phyloP scores from a whole-genome alignment of 2,797 vertebrate species.

The Rachycentron canadum region DNA sequence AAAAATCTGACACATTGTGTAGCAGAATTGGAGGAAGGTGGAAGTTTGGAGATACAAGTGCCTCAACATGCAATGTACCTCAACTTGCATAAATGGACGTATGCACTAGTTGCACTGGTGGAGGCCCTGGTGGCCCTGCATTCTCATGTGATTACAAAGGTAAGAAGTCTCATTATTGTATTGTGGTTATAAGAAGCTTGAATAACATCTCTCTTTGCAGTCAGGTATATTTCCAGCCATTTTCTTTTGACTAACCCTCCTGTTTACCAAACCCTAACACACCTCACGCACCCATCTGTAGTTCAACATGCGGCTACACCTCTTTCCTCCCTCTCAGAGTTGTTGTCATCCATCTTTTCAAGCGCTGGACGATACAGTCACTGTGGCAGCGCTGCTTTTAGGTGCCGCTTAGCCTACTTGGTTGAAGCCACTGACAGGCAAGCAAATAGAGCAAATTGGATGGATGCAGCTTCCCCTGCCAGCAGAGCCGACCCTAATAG shows the following conservation, averaged over 20 bases:
- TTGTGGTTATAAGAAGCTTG: neutral
- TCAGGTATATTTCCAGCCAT: conserved; percentile 18
- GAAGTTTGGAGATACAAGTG: neutral
- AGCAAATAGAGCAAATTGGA: conserved; percentile 72
- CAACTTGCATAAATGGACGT: neutral
- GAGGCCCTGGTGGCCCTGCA: neutral
- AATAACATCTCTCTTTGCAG: conserved; percentile 11
- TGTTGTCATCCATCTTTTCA: conserved; percentile 64
- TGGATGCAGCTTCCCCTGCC: conserved; percentile 64
- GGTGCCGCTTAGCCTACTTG: conserved; percentile 68
- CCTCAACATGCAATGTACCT: neutral
- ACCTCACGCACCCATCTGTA: conserved; percentile 14
- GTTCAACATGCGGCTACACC: conserved; percentile 26
- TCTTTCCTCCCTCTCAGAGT: conserved; percentile 37
- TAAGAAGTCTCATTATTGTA: neutral
- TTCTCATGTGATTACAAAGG: neutral
- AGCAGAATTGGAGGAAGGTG: neutral
- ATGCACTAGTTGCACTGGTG: neutral
- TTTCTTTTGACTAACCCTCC: conserved; percentile 18
- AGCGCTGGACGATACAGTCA: conserved; percentile 47
- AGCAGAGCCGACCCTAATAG: conserved; percentile 67
- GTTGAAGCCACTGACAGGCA: conserved; percentile 59
- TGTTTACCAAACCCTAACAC: conserved; percentile 3
- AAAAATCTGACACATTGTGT: no score
- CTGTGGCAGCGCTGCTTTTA: conserved; percentile 59